Conservation (phyloP, 2,888 invertebrate species). For the Neoitamus cyanurus region DNA sequence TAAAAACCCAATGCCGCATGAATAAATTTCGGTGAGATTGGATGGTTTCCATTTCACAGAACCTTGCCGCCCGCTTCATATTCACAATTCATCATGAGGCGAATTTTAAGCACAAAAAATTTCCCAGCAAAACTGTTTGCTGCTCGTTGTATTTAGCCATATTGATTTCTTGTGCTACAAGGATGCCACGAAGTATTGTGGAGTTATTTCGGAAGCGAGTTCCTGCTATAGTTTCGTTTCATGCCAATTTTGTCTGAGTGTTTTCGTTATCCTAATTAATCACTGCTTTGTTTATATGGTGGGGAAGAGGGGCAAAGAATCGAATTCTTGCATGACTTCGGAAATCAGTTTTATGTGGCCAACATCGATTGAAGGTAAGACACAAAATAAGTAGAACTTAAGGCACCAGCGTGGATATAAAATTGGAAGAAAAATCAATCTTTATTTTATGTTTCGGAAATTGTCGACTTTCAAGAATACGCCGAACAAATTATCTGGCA, state of each 20-base stretch:
- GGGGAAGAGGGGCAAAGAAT: background rate
- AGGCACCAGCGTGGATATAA: too few relatives aligned
- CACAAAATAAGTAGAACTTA: too few relatives aligned
- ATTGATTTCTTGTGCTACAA: background rate
- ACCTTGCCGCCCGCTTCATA: background rate
- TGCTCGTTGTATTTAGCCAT: background rate
- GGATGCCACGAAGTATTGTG: background rate
- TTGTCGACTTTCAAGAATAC: too few relatives aligned
- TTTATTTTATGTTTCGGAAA: too few relatives aligned
- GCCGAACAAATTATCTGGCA: too few relatives aligned
- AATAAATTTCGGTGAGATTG: constrained; percentile 36
- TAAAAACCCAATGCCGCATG: constrained; percentile 36
- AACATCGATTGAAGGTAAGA: background rate
- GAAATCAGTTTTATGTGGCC: background rate
- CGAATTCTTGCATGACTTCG: background rate
- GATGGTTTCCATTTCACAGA: constrained; percentile 35
- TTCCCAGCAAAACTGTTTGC: background rate
- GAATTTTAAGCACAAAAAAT: background rate
- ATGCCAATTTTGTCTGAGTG: background rate
- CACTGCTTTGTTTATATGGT: background rate
- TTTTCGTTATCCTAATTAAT: background rate
- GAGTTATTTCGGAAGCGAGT: background rate
- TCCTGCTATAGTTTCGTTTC: background rate
- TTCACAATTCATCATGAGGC: background rate
- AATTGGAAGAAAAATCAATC: too few relatives aligned